A percentile compares a stretch with the other conserved stretches of the same genome.
Evolutionary conservation across 2,888 invertebrate genomes (phyloP).

Genomic region (Camptogramma bilineatum): DNA sequence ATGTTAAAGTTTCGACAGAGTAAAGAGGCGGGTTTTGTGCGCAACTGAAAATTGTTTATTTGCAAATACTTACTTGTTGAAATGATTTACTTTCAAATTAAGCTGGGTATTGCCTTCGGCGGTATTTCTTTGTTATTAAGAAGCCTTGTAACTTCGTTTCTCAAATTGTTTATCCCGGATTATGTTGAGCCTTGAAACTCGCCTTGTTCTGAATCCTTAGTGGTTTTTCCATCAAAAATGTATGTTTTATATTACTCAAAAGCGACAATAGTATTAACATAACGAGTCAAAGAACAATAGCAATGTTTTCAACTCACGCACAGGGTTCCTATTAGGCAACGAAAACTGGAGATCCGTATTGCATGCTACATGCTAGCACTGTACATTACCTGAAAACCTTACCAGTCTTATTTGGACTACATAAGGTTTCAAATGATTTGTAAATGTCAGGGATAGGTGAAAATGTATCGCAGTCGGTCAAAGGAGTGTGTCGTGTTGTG

Average conservation of each 20-base stretch:
- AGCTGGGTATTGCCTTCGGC: conserved; percentile 21
- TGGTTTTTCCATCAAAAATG: conserved; percentile 62
- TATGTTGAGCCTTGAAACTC: conserved; percentile 39
- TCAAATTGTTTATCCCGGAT: conserved; percentile 28
- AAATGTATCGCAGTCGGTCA: conserved; percentile 43
- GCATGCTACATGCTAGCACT: conserved; percentile 44
- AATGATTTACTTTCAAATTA: conserved; percentile 25
- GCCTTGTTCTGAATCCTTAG: conserved; percentile 50
- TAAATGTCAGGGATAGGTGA: conserved; percentile 21
- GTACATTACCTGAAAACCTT: conserved; percentile 19
- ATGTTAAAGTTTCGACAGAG: conserved; percentile 60
- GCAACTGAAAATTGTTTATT: conserved; percentile 55
- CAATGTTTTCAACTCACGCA: conserved; percentile 72
- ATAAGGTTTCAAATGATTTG: conserved; percentile 43
- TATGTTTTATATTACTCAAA: conserved; percentile 55
- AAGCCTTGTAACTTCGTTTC: conserved; percentile 7
- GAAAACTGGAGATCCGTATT: conserved; percentile 66
- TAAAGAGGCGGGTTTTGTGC: conserved; percentile 57
- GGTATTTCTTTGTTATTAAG: conserved; percentile 1
- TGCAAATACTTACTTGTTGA: conserved; percentile 35
- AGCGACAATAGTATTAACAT: conserved; percentile 67
- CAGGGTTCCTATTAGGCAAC: conserved; percentile 71
- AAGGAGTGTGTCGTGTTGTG: conserved; percentile 74
- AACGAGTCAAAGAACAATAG: conserved; percentile 64
- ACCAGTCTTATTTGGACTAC: conserved; percentile 25